Percentiles rank a stretch among this genome's conserved stretches.
Evolutionary conservation across 2,888 invertebrate species (phyloP).

Genomic region (Drosophila quinaria): DNA sequence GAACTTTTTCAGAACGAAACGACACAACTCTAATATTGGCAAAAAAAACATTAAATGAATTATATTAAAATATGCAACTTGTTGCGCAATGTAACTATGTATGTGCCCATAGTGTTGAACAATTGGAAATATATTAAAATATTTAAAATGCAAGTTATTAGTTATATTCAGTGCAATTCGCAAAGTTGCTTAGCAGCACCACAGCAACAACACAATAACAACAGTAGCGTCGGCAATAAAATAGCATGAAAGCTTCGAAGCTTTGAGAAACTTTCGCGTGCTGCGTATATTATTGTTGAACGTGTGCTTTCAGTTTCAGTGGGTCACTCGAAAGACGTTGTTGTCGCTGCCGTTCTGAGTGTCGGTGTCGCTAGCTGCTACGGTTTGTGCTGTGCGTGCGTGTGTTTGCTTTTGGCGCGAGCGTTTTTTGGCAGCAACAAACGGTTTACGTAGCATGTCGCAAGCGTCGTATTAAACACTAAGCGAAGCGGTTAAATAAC

Average conservation of each 20-base stretch:
- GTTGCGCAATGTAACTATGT: not conserved
- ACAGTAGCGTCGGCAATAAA: slow-evolving; percentile 20
- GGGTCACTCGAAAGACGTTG: slow-evolving; percentile 36
- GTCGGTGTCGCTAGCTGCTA: slow-evolving; percentile 20
- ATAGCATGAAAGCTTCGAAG: slow-evolving; percentile 19
- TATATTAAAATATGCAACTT: not conserved
- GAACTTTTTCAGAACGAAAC: too few relatives aligned
- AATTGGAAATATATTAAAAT: not conserved
- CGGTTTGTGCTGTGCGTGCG: slow-evolving; percentile 25
- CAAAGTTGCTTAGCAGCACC: slow-evolving; percentile 4
- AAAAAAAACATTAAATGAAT: slow-evolving; percentile 23
- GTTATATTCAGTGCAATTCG: not conserved
- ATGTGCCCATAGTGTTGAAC: slow-evolving; percentile 1
- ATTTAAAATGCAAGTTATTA: not conserved
- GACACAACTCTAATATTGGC: too few relatives aligned
- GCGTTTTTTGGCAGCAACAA: slow-evolving; percentile 42
- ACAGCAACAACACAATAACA: slow-evolving; percentile 19
- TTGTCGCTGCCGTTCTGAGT: slow-evolving; percentile 15
- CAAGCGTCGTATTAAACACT: slow-evolving; percentile 39
- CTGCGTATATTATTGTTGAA: not conserved
- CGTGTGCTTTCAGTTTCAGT: slow-evolving; percentile 41
- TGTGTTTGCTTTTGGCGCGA: slow-evolving; percentile 48
- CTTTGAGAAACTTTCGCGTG: slow-evolving; percentile 20
- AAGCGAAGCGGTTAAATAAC: slow-evolving; percentile 53
- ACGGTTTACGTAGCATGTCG: slow-evolving; percentile 48